A percentile compares a stretch with the other conserved stretches of the same genome.
phyloP scores from a whole-genome alignment of 1,140 invertebrate genomes.

The Rhynchophorus ferrugineus region DNA sequence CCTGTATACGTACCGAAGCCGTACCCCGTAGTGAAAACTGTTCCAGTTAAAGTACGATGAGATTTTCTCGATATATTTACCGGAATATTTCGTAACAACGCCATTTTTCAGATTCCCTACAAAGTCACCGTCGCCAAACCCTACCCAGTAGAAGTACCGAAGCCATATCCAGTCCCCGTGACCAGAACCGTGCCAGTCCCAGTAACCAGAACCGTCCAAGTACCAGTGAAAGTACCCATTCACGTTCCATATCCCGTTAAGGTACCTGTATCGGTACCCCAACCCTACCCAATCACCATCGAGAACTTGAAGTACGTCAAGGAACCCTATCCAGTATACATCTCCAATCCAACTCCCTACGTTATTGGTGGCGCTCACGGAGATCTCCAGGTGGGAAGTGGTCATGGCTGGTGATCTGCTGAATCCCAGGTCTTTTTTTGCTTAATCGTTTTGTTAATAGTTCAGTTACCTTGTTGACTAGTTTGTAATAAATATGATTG shows the following conservation, averaged over 20 bases:
- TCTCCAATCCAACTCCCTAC: slow-evolving; percentile 39
- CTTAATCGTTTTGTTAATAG: too few relatives aligned
- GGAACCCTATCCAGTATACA: slow-evolving; percentile 24
- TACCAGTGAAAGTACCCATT: slow-evolving; percentile 26
- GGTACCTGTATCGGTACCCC: slow-evolving; percentile 30
- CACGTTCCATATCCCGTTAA: slow-evolving; percentile 23
- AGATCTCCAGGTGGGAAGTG: slow-evolving; percentile 6
- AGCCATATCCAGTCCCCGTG: slow-evolving; percentile 31
- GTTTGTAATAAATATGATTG: too few relatives aligned
- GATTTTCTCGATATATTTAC: slow-evolving; percentile 1
- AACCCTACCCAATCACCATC: slow-evolving; percentile 37
- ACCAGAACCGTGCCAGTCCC: slow-evolving; percentile 19
- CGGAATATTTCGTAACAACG: background rate
- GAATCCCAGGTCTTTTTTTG: too few relatives aligned
- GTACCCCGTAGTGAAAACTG: slow-evolving; percentile 29
- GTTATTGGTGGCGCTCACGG: slow-evolving; percentile 21
- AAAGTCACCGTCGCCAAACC: slow-evolving; percentile 27
- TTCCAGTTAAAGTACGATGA: slow-evolving; percentile 13
- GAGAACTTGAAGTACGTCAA: slow-evolving; percentile 42
- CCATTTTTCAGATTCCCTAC: slow-evolving; percentile 27
- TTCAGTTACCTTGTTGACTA: too few relatives aligned
- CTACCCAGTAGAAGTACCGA: slow-evolving; percentile 33
- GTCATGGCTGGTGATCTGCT: slow-evolving; percentile 16
- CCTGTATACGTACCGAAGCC: slow-evolving; percentile 34
- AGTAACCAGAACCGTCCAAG: slow-evolving; percentile 20